Conservation (phyloP, 2,797 vertebrate species). For the Falco berigora region DNA sequence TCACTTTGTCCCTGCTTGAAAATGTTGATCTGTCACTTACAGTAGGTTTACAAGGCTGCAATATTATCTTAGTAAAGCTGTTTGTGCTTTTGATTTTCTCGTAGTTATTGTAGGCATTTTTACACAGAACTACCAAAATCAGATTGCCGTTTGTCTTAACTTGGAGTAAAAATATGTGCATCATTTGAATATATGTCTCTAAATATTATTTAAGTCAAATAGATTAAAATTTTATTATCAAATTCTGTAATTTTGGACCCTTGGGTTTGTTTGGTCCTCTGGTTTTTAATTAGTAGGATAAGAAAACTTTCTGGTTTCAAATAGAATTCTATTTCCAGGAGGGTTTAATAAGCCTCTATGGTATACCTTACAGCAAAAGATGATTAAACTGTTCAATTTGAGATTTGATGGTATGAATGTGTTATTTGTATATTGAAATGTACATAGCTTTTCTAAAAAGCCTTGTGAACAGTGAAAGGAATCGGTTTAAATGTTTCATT, state of each 20-base stretch:
- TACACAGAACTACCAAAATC: background rate
- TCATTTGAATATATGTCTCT: background rate
- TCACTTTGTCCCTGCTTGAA: conserved; percentile 6
- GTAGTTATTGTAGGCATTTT: background rate
- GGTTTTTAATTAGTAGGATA: conserved; percentile 26
- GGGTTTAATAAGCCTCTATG: background rate
- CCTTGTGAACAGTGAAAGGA: background rate
- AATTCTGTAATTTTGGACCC: background rate
- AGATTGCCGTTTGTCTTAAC: background rate
- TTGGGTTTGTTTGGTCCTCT: background rate
- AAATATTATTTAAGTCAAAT: background rate
- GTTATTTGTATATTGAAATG: background rate
- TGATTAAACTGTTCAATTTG: background rate
- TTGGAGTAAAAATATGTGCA: background rate
- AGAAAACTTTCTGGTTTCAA: background rate
- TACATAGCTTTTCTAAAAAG: background rate
- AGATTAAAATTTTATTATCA: background rate
- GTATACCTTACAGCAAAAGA: background rate
- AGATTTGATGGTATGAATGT: background rate
- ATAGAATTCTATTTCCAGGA: background rate
- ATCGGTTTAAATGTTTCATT: background rate
- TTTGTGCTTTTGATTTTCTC: background rate
- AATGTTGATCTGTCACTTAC: conserved; percentile 14
- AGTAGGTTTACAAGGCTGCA: background rate
- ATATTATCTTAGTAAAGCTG: background rate